Percentiles rank a stretch among this genome's conserved stretches.
Evolutionary conservation across 2,888 invertebrate genomes (phyloP).

Genomic region (Stenodema calcarata): DNA sequence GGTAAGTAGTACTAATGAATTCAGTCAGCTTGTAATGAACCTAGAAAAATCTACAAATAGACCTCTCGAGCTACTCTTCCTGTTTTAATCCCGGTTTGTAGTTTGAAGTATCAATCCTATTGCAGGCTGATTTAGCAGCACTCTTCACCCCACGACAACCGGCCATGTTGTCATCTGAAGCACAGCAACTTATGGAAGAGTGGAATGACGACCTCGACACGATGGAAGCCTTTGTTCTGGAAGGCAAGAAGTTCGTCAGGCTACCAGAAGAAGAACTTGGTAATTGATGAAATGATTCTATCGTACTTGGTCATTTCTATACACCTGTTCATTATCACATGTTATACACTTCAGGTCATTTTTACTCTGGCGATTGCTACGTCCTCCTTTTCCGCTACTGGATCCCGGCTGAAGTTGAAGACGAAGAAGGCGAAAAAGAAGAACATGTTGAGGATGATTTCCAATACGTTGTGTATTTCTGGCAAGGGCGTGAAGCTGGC

Average conservation of each 20-base stretch:
- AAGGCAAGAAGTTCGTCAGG: slow-evolving; percentile 96
- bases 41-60: no score
- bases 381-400: slow-evolving; percentile 97
- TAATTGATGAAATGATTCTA: slow-evolving; percentile 55
- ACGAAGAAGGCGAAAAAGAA: slow-evolving; percentile 66
- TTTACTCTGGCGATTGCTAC: slow-evolving; percentile 95
- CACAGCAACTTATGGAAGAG: slow-evolving; percentile 87
- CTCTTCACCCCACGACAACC: slow-evolving; percentile 95
- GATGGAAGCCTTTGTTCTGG: slow-evolving; percentile 96
- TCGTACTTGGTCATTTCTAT: neutral
- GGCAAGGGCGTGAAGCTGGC: slow-evolving; percentile 96
- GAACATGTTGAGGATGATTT: slow-evolving; percentile 72
- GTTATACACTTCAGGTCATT: slow-evolving; percentile 68
- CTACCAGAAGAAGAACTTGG: slow-evolving; percentile 94
- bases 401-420: slow-evolving; percentile 73
- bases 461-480: slow-evolving; percentile 98
- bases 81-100: neutral
- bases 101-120: slow-evolving; percentile 3
- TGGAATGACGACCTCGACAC: slow-evolving; percentile 98
- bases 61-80: no score
- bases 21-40: no score
- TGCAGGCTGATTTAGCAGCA: slow-evolving; percentile 87
- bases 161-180: slow-evolving; percentile 82
- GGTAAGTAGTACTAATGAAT: no score
- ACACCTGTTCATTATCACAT: neutral